phyloP scores from a whole-genome alignment of 1,140 invertebrate genomes.

The Procambarus virginalis region DNA sequence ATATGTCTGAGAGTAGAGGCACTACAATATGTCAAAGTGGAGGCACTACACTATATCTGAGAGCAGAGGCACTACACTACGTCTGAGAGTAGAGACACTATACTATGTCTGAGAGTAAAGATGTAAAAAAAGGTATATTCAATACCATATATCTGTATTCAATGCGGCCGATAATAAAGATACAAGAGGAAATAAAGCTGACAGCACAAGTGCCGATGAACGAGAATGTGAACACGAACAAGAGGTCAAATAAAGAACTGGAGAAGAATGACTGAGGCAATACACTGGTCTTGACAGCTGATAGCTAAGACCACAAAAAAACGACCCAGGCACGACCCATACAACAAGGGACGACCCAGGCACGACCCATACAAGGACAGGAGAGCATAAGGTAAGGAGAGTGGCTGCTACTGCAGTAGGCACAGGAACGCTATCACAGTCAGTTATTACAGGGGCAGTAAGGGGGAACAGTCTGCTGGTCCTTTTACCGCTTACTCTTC shows the following conservation, averaged over 20 bases:
- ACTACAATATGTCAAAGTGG: too few species aligned
- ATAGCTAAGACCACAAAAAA: not conserved
- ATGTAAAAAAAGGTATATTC: not conserved
- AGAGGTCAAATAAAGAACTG: not conserved
- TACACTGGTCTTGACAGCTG: not conserved
- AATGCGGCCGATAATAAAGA: not conserved
- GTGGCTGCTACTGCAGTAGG: conserved; percentile 24
- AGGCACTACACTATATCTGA: too few species aligned
- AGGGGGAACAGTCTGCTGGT: not conserved
- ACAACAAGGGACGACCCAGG: not conserved
- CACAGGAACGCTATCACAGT: conserved; percentile 63
- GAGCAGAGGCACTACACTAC: too few species aligned
- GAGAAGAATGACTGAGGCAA: not conserved
- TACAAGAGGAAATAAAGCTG: not conserved
- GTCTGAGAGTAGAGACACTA: too few species aligned
- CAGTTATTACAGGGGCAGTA: conserved; percentile 19
- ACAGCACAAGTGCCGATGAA: not conserved
- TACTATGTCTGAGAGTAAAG: not conserved
- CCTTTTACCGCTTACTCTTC: conserved; percentile 81
- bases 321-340: not conserved
- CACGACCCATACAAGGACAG: not conserved
- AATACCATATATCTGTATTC: not conserved
- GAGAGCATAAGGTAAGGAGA: not conserved
- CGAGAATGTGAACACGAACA: not conserved
- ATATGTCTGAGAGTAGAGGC: too few species aligned